Evolutionary conservation across 2,797 vertebrate species (phyloP), one percentile per base, ranked within the genome.

Genomic region (Emys orbicularis): DNA sequence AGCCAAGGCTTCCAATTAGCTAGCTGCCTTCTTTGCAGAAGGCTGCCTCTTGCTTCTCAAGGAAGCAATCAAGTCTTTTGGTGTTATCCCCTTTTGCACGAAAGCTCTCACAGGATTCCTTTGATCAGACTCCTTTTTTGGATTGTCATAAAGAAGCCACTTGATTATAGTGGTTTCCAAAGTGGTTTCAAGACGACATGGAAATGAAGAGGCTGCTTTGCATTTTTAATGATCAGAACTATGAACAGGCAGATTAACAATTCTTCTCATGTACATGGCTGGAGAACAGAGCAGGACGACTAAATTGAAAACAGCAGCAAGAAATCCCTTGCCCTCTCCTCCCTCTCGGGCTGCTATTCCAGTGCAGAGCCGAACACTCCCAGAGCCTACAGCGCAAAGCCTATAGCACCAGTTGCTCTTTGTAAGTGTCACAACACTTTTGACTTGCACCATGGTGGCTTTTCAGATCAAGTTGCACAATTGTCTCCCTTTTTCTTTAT

Each of bases 201-300:
- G 90, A 61, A 79, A 54, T 54, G 11, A 94, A 94, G 93, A 88
- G 87, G 49, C 61, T 86, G 85, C 85, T 96, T 95, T 94, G 90
- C 94, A 90, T 80, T 53, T 81, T 90, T 91, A 83, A 94, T 52
- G 76, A 88, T 76, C 10, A 1, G 87, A 77, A 87, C 82, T 93
- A 83, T 34, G 19, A n/a, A 80, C 31, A 57, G 86, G 81, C 0
- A 2, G 52, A 56, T 82, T 85, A 85, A 50, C 89, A 94, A 94
- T 84, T 56, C 8, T 90, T 95, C 90, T 91, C 86, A 83, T 41
- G 34, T 15, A 81, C 54, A 1, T 8, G 91, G 82, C 79, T 84
- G 87, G 92, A 56, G 41, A 95, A 83, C 83, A 83, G 86, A 92
- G 84, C 0, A 16, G 44, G 50, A 86, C 79, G 47, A 47, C 80